Evolutionary conservation across 1,140 invertebrate species (phyloP), one percentile per base, ranked within the genome.

Genomic region (Leptinotarsa texana): DNA sequence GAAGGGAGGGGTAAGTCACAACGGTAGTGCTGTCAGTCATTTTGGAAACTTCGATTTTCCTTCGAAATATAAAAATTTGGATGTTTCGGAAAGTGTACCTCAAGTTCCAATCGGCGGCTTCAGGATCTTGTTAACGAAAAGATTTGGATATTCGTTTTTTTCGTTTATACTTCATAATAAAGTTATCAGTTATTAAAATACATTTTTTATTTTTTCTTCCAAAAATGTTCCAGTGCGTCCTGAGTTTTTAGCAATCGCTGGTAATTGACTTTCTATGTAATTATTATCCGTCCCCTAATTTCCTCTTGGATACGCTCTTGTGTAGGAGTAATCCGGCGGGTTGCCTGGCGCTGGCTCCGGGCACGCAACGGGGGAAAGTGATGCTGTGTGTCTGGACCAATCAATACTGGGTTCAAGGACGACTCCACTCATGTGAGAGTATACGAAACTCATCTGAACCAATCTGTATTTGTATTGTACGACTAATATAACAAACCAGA

Each of bases 351-450:
- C 63, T 33, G 63, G 63, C 63, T 65, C 63, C 63, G 63, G 63
- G 63, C 63, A 24, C 81, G 80, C 81, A 79, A 75, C 76, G 77
- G 79, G 81, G 80, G 80, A 82, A 82, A 82, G 81, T 82, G 81
- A 81, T 82, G 80, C 81, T 77, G 33, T 73, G 71, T 48, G 79
- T 82, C 80, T 80, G 77, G 75, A 76, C 79, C 80, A 81, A 82
- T 81, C 80, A 81, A 82, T 81, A 81, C 77, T 72, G 78, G 57
- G 33, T 82, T 82, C 81, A 82, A 82, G 81, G 81, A 82, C 81
- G 80, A 65, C 22, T 22, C 21, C 21, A 65, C 63, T 65, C 21
- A 65, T 65, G 27, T 22, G 63, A 65, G 63, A 65, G n/a, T 42
- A 0, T 42, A 42, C 21, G 65, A 42, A 42, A 74, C 78, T 57